Percentiles rank a stretch among this genome's conserved stretches.
Conservation (phyloP, 2,113 vertebrate genomes). For the Pipra filicauda region DNA sequence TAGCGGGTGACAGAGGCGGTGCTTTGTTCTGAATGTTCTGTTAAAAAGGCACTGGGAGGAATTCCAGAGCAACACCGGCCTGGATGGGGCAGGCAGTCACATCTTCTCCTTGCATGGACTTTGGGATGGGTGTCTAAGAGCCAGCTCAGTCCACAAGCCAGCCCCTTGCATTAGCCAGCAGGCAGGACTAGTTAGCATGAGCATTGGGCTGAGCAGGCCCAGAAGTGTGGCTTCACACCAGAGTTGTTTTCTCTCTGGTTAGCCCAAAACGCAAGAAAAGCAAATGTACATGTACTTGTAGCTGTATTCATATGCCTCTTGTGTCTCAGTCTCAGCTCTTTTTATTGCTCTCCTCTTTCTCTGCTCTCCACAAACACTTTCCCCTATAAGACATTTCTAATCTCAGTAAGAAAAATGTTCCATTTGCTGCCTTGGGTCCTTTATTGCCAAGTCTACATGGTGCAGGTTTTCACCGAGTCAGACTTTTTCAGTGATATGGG, state of each 20-base stretch:
- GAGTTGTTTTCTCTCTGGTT: neutral
- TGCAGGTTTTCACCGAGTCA: neutral
- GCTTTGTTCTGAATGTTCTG: neutral
- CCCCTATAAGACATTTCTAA: neutral
- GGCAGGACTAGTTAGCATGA: neutral
- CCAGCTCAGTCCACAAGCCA: neutral
- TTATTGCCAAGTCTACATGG: neutral
- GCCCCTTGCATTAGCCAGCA: neutral
- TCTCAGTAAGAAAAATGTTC: neutral
- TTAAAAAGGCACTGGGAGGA: neutral
- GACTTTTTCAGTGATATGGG: neutral
- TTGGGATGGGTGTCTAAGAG: neutral
- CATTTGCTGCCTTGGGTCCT: neutral
- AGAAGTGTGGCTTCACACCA: neutral
- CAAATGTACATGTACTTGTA: neutral
- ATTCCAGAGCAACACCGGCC: neutral
- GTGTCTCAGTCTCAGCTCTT: neutral
- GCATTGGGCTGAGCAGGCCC: neutral
- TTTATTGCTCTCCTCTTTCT: neutral
- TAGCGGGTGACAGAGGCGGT: neutral
- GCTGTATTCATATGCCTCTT: neutral
- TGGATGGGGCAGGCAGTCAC: neutral
- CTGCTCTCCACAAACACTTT: neutral
- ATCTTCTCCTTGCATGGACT: fast-evolving
- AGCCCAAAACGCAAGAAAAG: neutral